Evolutionary conservation across 64 coral and sea anemone genomes (phyloP).

Genomic region (Trachythela sp.): DNA sequence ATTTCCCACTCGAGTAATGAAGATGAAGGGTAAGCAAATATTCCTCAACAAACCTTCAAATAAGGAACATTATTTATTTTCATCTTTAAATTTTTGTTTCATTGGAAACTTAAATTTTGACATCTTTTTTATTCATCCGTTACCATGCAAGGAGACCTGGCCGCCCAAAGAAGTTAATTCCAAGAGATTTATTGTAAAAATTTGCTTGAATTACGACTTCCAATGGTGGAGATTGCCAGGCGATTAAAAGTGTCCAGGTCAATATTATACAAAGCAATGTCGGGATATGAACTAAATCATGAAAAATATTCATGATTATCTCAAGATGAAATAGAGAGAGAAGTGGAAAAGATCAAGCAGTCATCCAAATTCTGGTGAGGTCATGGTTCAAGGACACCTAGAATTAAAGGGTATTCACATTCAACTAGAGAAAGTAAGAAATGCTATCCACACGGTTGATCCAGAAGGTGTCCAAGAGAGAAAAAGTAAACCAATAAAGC

Average conservation of each 20-base stretch:
- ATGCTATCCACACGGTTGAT: too few species aligned
- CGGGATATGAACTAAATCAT: background rate
- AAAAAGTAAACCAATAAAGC: too few species aligned
- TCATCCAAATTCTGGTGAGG: conserved; percentile 49
- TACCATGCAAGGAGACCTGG: background rate
- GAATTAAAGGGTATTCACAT: background rate
- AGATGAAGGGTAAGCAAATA: background rate
- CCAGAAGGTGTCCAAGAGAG: too few species aligned
- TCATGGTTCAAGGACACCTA: conserved; percentile 44
- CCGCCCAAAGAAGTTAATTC: too few species aligned
- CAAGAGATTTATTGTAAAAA: background rate
- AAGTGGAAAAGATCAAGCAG: conserved; percentile 21
- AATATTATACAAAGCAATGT: background rate
- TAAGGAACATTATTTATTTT: background rate
- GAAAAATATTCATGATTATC: background rate
- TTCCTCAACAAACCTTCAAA: too few species aligned
- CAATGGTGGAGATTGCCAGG: background rate
- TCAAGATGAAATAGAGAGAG: background rate
- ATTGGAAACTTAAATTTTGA: background rate
- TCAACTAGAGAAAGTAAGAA: conserved; percentile 6
- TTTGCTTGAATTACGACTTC: background rate
- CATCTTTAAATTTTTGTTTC: background rate
- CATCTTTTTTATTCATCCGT: background rate
- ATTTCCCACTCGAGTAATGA: background rate
- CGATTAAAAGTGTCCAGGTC: background rate